Base-by-base conservation (phyloP, 1,140 invertebrate species). In the Aphelenchoides fujianensis region DNA sequence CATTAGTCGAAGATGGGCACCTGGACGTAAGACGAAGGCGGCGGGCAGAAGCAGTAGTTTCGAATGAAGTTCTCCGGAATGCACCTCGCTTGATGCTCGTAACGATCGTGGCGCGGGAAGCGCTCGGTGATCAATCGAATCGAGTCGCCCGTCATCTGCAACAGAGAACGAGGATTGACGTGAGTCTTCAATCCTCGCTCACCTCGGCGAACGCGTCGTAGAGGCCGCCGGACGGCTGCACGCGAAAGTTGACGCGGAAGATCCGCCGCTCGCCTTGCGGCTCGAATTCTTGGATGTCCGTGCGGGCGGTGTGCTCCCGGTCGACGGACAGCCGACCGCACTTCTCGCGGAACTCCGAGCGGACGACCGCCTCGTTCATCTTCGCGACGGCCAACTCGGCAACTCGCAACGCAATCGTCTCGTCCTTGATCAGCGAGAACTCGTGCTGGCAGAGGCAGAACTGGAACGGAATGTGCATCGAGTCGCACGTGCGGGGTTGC, bases 401-500 rank as follows among this genome's bases (percentile, higher is more conserved):
- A 48, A 48, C 23, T 23, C 23, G 41, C 41, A 48, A 48, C 12
- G 12, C 41, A 48, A 48, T 48, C 23, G 12, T 48, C 23, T 12
- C 12, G 12, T 48, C 12, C 12, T 48, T 23, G 41, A 48, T 23
- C 12, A 48, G 41, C 41, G 41, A 12, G 41, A 12, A 48, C 12
- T 48, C 23, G 41, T 48, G 41, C 41, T 48, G 41, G 55, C 63
- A 66, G 16, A 66, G 37, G 28, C 63, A 66, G 32, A 41, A 66
- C 16, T 66, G 0, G 16, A 36, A 37, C 1, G 63, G 63, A 37
- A 66, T 66, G 12, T 36, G 0, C 28, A 66, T 2, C 27, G 16
- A 19, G 34, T 36, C n/a, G 63, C 63, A 66, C 19, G 37, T 66
- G 12, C 63, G 63, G 7, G 63, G 63, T 37, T 66, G 63, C 32